Conservation (phyloP, 2,113 vertebrate genomes). For the Pedionomus torquatus region DNA sequence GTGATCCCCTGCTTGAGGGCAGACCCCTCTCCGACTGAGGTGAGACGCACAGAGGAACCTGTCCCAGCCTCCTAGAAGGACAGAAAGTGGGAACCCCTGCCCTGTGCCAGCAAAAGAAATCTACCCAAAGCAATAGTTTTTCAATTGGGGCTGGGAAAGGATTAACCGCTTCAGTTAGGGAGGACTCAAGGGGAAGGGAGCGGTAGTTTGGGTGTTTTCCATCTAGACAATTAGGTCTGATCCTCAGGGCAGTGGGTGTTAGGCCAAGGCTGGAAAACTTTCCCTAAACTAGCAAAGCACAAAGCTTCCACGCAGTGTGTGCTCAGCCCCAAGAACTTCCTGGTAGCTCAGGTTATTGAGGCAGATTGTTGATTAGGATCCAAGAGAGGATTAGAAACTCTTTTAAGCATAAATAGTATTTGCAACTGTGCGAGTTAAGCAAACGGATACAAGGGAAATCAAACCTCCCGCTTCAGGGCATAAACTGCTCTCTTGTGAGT, state of each 20-base stretch:
- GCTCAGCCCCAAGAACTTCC: conserved; percentile 50
- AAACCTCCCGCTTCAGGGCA: conserved; percentile 56
- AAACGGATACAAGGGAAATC: conserved; percentile 68
- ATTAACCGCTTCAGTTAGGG: not conserved
- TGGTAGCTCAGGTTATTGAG: conserved; percentile 59
- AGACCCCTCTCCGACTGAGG: not conserved
- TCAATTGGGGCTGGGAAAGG: not conserved
- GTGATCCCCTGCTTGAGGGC: not conserved
- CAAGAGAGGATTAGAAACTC: conserved; percentile 68
- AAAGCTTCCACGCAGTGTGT: not conserved
- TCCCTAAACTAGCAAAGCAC: conserved; percentile 30
- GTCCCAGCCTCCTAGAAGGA: not conserved
- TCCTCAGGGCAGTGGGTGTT: conserved; percentile 24
- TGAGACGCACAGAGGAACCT: not conserved
- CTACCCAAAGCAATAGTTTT: not conserved
- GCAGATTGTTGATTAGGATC: conserved; percentile 66
- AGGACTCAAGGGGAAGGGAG: conserved; percentile 44
- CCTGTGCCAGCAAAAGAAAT: not conserved
- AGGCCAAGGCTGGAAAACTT: conserved; percentile 49
- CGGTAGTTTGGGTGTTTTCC: conserved; percentile 33
- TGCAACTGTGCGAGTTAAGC: conserved; percentile 63
- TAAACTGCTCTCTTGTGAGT: conserved; percentile 68
- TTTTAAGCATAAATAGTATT: conserved; percentile 64
- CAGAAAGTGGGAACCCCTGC: not conserved
- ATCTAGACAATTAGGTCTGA: conserved; percentile 35